These are phyloP conservation scores for Nematostella vectensis DNA, from an alignment of 92 coral and sea anemone species.

Conservation along the genomic window DNA sequence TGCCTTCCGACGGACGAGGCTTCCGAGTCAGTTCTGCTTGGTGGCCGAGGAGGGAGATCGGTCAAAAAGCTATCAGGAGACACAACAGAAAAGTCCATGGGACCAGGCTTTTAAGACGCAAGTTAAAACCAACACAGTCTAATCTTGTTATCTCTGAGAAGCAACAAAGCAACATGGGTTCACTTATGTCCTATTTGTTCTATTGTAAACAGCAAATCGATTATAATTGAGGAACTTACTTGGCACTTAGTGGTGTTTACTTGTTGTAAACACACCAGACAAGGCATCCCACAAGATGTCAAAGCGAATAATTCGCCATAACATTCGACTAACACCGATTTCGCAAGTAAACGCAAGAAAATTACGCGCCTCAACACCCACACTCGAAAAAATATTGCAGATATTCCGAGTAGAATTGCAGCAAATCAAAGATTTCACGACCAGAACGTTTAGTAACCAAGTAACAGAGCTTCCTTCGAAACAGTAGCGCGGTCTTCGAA, in stretches of 20 bases:
- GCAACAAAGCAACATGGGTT: neutral
- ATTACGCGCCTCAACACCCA: no score
- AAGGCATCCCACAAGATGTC: neutral
- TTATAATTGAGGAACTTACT: neutral
- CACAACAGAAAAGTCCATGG: neutral
- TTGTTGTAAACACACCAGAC: neutral
- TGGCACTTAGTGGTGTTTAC: neutral
- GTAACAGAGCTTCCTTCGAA: neutral
- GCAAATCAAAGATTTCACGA: no score
- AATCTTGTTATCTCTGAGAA: neutral
- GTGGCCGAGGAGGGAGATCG: conserved; percentile 1
- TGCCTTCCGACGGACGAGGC: neutral
- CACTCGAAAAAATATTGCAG: no score
- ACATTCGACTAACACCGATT: no score
- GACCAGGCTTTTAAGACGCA: neutral
- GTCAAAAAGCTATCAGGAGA: neutral
- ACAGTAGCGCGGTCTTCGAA: neutral
- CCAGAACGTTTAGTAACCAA: no score
- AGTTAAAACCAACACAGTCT: neutral
- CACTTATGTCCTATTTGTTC: no score
- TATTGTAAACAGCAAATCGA: neutral
- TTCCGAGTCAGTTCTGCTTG: neutral
- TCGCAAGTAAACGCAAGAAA: no score
- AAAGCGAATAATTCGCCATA: no score
- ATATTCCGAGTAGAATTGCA: no score